phyloP scores from a whole-genome alignment of 2,888 invertebrate species.

The Alloscopus bannaensis region DNA sequence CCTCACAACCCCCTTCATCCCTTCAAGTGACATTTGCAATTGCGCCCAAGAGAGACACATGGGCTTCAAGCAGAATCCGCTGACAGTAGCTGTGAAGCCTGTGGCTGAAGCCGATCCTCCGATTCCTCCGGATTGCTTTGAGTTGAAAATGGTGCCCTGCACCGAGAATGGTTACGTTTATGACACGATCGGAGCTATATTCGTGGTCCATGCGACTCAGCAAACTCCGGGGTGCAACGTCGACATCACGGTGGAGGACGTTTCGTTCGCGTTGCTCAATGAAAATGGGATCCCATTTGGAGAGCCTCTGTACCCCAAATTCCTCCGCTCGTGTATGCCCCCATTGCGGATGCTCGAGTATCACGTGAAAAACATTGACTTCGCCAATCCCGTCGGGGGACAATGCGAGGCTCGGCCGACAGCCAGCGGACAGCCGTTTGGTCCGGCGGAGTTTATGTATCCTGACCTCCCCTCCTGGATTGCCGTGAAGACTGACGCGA shows the following conservation, averaged over 20 bases:
- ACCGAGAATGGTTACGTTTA: not conserved
- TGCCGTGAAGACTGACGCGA: not conserved
- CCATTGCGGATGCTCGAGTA: not conserved
- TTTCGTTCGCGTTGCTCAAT: not conserved
- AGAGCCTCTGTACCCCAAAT: not conserved
- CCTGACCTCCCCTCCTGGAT: not conserved
- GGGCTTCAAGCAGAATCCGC: not conserved
- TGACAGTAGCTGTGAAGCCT: not conserved
- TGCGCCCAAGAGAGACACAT: not conserved
- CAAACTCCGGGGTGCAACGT: not conserved
- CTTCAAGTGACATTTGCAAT: not conserved
- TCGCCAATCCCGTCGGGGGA: not conserved
- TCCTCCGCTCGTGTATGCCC: not conserved
- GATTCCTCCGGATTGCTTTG: not conserved
- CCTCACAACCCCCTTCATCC: not conserved
- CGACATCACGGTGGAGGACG: slow-evolving; percentile 1
- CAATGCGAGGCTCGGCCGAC: not conserved
- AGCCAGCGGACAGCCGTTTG: not conserved
- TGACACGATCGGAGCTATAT: not conserved
- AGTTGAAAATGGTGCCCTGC: not conserved
- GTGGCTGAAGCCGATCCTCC: not conserved
- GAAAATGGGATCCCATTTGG: not conserved
- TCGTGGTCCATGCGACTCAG: not conserved
- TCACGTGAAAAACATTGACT: not conserved
- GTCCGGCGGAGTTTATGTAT: not conserved